Base-by-base conservation (phyloP, 1,140 invertebrate genomes). In the Ceratitis capitata region DNA sequence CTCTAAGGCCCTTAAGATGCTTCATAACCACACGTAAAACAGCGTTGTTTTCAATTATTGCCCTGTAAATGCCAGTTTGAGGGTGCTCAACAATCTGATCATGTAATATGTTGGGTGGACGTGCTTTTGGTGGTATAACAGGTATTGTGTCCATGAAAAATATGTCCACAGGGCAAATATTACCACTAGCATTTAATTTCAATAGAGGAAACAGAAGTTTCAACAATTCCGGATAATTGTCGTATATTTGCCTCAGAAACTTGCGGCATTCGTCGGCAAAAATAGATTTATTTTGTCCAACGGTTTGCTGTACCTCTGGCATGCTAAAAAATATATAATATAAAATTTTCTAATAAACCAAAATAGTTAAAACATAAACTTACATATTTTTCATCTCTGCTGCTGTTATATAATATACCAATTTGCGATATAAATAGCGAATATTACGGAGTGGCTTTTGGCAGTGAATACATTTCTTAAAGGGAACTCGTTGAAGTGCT, bases 141-240 rank as follows among this genome's bases (percentile, higher is more conserved):
- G 96, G 94, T 56, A 99, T 91, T 0, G 96, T 92, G 86, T 97
- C 95, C 87, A 98, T 94, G 88, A 99, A 99, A 90, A 99, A 98
- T 78, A 97, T 90, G 93, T 99, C 97, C 14, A 97, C 96, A 0
- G 98, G 95, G 90, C 94, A 93, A 19, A 9, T n/a, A 74, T 84
- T 61, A 14, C 58, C 26, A 39, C 58, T 42, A 0, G 87, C 86
- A 0, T 93, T 92, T 90, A 91, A 85, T 88, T 92, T 93, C 4
- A 99, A 92, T 83, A 97, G 94, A 0, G 97, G 96, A 83, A 96
- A 94, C 6, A 98, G 91, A 5, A 94, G 90, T 87, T 92, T 92
- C 0, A 99, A 89, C 56, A 98, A 92, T 7, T 95, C 92, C 26
- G 93, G 93, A 89, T 99, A 97, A 86, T 96, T 95, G 53, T 93